A percentile compares a stretch with the other conserved stretches of the same genome.
These are phyloP conservation scores for Lasioglossum marginatum DNA, from an alignment of 2,888 invertebrate genomes.

Conservation along the genomic window DNA sequence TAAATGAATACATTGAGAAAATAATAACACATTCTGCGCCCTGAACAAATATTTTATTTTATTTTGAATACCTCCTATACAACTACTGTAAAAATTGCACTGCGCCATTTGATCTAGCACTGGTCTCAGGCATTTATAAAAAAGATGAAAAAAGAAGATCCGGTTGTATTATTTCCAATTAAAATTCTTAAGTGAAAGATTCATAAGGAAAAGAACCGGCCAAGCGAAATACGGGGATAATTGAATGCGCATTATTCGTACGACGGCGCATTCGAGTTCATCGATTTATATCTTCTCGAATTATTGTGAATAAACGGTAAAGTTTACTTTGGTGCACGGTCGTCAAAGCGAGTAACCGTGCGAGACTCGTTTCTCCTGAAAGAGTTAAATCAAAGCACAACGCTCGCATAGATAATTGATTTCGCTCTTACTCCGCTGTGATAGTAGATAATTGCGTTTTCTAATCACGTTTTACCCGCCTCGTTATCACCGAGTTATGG, in stretches of 20 bases:
- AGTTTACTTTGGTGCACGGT: not conserved
- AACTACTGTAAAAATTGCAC: not conserved
- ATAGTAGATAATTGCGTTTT: constrained; percentile 35
- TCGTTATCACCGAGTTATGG: not conserved
- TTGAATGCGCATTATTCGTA: not conserved
- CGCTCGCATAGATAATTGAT: constrained; percentile 33
- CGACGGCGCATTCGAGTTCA: not conserved
- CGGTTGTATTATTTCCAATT: not conserved
- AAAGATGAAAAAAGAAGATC: not conserved
- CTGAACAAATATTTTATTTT: not conserved
- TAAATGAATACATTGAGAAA: not conserved
- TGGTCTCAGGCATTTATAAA: not conserved
- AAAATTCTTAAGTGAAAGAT: not conserved
- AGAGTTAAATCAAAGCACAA: constrained; percentile 24
- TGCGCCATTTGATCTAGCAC: no score
- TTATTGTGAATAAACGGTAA: not conserved
- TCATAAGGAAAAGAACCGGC: not conserved
- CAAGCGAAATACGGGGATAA: not conserved
- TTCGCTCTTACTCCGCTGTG: constrained; percentile 5
- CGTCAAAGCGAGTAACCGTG: not conserved
- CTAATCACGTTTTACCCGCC: constrained; percentile 34
- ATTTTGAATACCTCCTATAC: no score
- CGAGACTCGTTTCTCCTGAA: constrained; percentile 1
- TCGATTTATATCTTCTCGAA: not conserved
- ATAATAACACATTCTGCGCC: not conserved